These are phyloP conservation scores for Papio anubis DNA, from an alignment of 2,113 vertebrate species.

Conservation along the genomic window DNA sequence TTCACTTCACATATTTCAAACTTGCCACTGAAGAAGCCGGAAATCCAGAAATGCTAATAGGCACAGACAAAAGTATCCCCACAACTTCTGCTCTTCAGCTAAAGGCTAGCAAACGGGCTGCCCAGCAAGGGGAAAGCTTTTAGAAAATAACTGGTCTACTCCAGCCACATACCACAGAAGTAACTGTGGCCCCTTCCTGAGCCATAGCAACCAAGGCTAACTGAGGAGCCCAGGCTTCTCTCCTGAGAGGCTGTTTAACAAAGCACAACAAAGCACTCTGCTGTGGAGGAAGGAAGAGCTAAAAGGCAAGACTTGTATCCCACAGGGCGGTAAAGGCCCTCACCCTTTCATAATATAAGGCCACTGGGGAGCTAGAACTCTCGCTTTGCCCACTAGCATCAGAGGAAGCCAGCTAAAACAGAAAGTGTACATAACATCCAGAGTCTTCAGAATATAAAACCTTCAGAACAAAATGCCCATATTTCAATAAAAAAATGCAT, in stretches of 20 bases:
- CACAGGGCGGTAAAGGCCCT: background rate
- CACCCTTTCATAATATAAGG: background rate
- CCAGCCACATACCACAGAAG: background rate
- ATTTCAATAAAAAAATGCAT: background rate
- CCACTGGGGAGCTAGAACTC: background rate
- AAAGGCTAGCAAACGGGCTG: background rate
- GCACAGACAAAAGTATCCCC: background rate
- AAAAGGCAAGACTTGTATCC: background rate
- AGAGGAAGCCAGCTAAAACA: background rate
- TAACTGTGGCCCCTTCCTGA: background rate
- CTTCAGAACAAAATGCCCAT: background rate
- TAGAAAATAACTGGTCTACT: background rate
- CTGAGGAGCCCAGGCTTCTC: background rate
- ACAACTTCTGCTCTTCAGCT: background rate
- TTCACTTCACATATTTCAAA: background rate
- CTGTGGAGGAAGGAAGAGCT: background rate
- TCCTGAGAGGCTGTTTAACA: background rate
- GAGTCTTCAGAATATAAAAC: background rate
- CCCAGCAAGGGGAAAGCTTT: background rate
- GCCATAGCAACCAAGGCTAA: background rate
- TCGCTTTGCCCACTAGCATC: background rate
- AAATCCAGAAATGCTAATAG: background rate
- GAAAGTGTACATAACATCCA: background rate
- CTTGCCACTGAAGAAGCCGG: background rate
- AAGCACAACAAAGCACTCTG: background rate